Percentiles rank a stretch among this genome's conserved stretches.
These are phyloP conservation scores for Drosophila parvula DNA, from an alignment of 1,140 invertebrate species.

Conservation along the genomic window DNA sequence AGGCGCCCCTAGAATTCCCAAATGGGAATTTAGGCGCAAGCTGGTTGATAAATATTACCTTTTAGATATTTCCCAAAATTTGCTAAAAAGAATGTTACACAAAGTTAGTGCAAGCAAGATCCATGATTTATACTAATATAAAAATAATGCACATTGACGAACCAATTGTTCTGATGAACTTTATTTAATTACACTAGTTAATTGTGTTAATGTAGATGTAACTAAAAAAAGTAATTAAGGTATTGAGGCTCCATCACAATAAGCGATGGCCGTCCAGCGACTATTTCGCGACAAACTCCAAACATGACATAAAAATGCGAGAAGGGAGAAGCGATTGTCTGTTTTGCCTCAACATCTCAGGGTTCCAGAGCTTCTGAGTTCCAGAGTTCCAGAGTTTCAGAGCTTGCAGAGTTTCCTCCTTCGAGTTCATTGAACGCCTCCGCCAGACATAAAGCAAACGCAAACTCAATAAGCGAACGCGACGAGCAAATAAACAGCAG, in stretches of 20 bases:
- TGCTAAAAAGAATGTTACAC: too few species aligned
- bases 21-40: too few species aligned
- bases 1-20: too few species aligned
- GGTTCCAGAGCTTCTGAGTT: slow-evolving; percentile 19
- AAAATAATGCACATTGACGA: too few species aligned
- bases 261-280: neutral
- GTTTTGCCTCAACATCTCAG: slow-evolving; percentile 16
- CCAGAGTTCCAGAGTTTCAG: slow-evolving; percentile 19
- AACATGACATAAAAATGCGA: slow-evolving; percentile 1
- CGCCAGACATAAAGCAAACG: slow-evolving; percentile 56
- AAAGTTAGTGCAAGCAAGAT: too few species aligned
- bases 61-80: too few species aligned
- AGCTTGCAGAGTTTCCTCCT: slow-evolving; percentile 36
- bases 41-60: too few species aligned
- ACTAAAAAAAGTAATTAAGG: neutral
- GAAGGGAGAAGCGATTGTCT: slow-evolving; percentile 45
- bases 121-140: too few species aligned
- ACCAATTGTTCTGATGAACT: too few species aligned
- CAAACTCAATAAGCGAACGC: slow-evolving; percentile 79
- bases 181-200: too few species aligned
- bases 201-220: neutral
- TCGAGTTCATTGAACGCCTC: slow-evolving; percentile 77
- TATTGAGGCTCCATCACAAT: neutral
- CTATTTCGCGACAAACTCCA: slow-evolving; percentile 35
- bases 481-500: slow-evolving; percentile 77